phyloP scores from a whole-genome alignment of 2,113 vertebrate species.

The Heliornis fulica region DNA sequence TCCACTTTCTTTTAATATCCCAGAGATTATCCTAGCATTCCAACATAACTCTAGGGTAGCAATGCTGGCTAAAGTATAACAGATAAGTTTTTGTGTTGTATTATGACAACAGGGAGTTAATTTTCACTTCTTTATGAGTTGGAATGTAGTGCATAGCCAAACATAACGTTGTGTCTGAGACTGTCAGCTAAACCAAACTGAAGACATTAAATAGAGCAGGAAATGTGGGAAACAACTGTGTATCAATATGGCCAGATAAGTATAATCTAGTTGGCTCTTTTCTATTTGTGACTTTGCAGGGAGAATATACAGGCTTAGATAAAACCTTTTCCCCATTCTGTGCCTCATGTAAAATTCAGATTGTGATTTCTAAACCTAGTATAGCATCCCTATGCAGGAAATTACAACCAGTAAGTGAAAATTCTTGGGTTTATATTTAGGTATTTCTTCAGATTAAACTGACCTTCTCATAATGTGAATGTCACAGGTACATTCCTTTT shows the following conservation, averaged over 20 bases:
- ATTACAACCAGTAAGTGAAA: background rate
- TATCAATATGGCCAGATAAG: background rate
- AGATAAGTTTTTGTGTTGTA: background rate
- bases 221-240: background rate
- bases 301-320: background rate
- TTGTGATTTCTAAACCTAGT: background rate
- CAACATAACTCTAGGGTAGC: background rate
- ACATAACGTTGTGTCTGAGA: background rate
- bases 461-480: background rate
- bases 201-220: background rate
- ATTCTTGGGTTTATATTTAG: background rate
- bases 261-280: background rate
- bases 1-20: background rate
- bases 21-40: background rate
- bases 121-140: background rate
- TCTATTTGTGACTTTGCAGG: background rate
- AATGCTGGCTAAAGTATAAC: background rate
- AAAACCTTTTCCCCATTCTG: background rate
- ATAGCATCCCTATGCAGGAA: background rate
- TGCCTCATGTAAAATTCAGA: background rate
- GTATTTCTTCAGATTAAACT: background rate
- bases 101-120: background rate
- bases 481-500: background rate
- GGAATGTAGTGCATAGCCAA: background rate
- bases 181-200: background rate